phyloP scores from a whole-genome alignment of 2,797 vertebrate genomes.

The Falco concolor region DNA sequence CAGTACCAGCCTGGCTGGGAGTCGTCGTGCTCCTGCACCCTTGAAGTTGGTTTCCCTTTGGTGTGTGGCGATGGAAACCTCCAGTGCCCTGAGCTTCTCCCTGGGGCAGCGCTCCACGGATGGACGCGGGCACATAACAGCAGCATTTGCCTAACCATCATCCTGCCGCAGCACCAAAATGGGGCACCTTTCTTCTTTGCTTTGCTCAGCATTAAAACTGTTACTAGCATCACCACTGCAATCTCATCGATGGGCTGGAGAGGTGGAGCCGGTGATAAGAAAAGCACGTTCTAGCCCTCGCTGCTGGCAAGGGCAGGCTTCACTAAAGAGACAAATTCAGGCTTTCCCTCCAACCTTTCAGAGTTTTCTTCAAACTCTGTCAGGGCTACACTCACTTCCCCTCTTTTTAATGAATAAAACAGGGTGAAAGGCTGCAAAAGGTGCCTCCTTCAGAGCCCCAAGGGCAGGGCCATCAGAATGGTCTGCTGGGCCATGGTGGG shows the following conservation, averaged over 20 bases:
- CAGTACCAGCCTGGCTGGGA: not conserved
- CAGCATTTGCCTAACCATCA: not conserved
- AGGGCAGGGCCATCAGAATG: not conserved
- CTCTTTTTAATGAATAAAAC: not conserved
- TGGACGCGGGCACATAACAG: not conserved
- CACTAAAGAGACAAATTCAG: not conserved
- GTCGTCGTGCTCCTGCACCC: accelerated
- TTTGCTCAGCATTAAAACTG: not conserved
- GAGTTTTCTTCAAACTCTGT: not conserved
- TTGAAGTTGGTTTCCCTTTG: not conserved
- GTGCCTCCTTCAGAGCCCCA: not conserved
- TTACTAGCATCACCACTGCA: not conserved
- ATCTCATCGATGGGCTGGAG: not conserved
- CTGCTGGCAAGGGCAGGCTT: not conserved
- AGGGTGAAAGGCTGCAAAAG: not conserved
- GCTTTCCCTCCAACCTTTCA: not conserved
- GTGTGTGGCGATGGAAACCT: not conserved
- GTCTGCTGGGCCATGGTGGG: not conserved
- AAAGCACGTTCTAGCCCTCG: accelerated
- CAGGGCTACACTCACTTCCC: not conserved
- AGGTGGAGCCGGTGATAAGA: not conserved
- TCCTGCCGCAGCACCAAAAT: not conserved
- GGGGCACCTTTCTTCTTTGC: not conserved
- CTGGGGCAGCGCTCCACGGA: accelerated
- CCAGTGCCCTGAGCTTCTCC: not conserved